Percentiles rank a stretch among this genome's conserved stretches.
phyloP scores from a whole-genome alignment of 2,888 invertebrate genomes.

The Saturnia japonica region DNA sequence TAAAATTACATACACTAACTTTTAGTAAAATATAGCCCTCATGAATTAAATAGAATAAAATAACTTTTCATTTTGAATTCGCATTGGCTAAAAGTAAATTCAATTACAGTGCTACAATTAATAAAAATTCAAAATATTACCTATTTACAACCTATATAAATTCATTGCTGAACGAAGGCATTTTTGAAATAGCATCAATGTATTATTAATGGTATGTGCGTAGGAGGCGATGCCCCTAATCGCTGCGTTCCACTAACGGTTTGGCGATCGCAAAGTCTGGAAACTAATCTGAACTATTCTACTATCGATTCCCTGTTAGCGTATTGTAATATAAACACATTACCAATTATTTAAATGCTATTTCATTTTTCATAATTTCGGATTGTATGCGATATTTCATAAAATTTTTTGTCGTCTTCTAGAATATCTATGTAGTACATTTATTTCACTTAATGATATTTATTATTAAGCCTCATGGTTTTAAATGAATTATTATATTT shows the following conservation, averaged over 20 bases:
- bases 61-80: background rate
- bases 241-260: constrained; percentile 6
- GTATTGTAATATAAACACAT: background rate
- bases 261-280: background rate
- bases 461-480: too few species aligned
- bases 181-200: constrained; percentile 5
- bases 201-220: constrained; percentile 9
- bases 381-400: too few species aligned
- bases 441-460: too few species aligned
- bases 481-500: too few species aligned
- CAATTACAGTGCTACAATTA: too few species aligned
- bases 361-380: background rate
- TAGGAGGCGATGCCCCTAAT: constrained; percentile 7
- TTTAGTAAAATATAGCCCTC: too few species aligned
- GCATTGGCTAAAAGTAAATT: background rate
- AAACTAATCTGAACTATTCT: background rate
- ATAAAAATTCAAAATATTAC: background rate
- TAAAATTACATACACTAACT: too few species aligned
- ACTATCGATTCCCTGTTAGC: background rate
- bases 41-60: background rate
- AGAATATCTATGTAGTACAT: too few species aligned
- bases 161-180: background rate
- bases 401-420: too few species aligned
- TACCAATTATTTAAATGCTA: background rate
- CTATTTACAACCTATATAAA: background rate